These are phyloP conservation scores for Petroica traversi DNA, from an alignment of 2,113 vertebrate species.

Conservation along the genomic window DNA sequence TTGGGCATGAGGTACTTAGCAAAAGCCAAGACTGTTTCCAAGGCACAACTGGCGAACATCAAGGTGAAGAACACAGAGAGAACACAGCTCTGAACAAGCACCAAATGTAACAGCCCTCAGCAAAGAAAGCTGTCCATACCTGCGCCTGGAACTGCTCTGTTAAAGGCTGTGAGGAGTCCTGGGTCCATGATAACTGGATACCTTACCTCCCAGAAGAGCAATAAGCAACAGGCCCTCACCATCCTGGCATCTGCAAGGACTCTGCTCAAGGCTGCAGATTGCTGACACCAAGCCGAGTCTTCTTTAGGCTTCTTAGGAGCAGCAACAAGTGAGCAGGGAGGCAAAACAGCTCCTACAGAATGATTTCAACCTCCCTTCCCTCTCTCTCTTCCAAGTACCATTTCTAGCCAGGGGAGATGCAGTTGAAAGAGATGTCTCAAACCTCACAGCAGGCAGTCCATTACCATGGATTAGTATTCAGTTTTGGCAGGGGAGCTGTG, in stretches of 20 bases:
- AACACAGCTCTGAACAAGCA: neutral
- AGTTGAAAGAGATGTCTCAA: neutral
- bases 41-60: neutral
- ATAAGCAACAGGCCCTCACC: neutral
- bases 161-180: neutral
- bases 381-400: neutral
- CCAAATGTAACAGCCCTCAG: neutral
- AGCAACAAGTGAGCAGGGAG: neutral
- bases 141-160: neutral
- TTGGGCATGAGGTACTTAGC: neutral
- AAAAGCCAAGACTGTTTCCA: neutral
- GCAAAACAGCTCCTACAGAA: rapidly evolving
- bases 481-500: neutral
- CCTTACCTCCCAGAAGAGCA: neutral
- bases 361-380: neutral
- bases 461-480: neutral
- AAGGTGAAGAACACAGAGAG: neutral
- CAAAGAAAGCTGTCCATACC: neutral
- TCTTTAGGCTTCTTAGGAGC: neutral
- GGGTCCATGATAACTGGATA: neutral
- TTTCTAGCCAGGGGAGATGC: neutral
- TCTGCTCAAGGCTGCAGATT: neutral
- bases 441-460: neutral
- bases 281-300: neutral
- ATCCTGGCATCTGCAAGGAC: neutral